These are phyloP conservation scores for Lasius fuliginosus DNA, from an alignment of 2,888 invertebrate genomes.

Conservation along the genomic window DNA sequence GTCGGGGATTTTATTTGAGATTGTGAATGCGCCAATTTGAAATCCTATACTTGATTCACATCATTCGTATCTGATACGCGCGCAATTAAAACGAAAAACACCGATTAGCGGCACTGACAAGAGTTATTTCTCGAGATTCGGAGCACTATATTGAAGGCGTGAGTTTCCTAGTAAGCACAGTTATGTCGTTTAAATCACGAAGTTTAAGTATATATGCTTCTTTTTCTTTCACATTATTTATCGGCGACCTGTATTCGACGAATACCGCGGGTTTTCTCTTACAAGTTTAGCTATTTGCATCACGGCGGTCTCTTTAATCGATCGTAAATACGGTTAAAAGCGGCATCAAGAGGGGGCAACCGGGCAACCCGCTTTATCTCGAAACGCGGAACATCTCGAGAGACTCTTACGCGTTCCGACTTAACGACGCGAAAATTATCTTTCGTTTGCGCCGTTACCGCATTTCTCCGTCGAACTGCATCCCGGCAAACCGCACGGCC, in stretches of 20 bases:
- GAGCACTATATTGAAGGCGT: not conserved
- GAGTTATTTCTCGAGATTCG: slow-evolving; percentile 15
- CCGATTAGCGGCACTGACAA: not conserved
- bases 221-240: slow-evolving; percentile 44
- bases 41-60: slow-evolving; percentile 4
- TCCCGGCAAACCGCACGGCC: slow-evolving; percentile 23
- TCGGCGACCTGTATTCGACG: not conserved
- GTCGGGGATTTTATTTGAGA: slow-evolving; percentile 22
- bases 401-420: slow-evolving; percentile 21
- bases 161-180: slow-evolving; percentile 13
- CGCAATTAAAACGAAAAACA: slow-evolving; percentile 2
- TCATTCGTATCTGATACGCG: slow-evolving; percentile 10
- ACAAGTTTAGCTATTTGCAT: not conserved
- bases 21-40: not conserved
- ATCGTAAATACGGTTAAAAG: slow-evolving; percentile 61
- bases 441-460: slow-evolving; percentile 32
- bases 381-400: slow-evolving; percentile 36
- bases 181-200: slow-evolving; percentile 37
- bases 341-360: not conserved
- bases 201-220: slow-evolving; percentile 38
- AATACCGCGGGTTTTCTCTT: slow-evolving; percentile 20
- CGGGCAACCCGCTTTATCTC: slow-evolving; percentile 24
- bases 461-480: slow-evolving; percentile 40
- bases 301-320: slow-evolving; percentile 47
- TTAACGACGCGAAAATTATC: slow-evolving; percentile 56